Percentiles rank a stretch among this genome's conserved stretches.
Conservation (phyloP, 1,140 invertebrate species). For the Sitophilus oryzae region DNA sequence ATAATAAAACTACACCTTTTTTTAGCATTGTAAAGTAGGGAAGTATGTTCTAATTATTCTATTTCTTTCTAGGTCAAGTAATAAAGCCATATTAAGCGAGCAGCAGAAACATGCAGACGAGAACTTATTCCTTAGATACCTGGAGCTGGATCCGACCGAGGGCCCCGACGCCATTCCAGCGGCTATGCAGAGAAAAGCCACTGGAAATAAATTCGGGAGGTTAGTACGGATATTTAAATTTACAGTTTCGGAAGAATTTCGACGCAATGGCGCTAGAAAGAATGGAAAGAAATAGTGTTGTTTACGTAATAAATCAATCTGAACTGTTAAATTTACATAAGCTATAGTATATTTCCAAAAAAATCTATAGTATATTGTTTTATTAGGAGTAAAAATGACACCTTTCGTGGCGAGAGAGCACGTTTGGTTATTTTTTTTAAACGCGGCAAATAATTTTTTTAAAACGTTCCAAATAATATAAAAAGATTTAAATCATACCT, state of each 20-base stretch:
- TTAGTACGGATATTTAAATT: background rate
- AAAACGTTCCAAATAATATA: too few species aligned
- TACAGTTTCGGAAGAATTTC: background rate
- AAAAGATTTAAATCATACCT: too few species aligned
- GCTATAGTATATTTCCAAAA: too few species aligned
- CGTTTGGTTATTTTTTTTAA: too few species aligned
- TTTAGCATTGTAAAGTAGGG: too few species aligned
- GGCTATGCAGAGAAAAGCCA: slow-evolving; percentile 46
- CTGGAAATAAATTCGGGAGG: slow-evolving; percentile 52
- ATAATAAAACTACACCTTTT: too few species aligned
- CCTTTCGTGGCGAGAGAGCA: too few species aligned
- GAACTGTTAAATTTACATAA: too few species aligned
- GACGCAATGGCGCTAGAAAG: background rate
- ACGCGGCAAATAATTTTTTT: too few species aligned
- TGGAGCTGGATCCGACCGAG: slow-evolving; percentile 68
- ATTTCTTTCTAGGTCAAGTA: slow-evolving; percentile 22
- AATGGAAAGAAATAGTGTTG: background rate
- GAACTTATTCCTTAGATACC: slow-evolving; percentile 66
- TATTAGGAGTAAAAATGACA: too few species aligned
- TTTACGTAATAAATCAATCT: too few species aligned
- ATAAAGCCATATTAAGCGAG: slow-evolving; percentile 44
- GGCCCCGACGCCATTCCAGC: slow-evolving; percentile 51
- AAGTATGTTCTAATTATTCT: background rate
- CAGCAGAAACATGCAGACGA: slow-evolving; percentile 63
- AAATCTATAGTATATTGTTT: too few species aligned